Base-by-base conservation (phyloP, 2,797 vertebrate species). In the Hippopotamyrus pictus region DNA sequence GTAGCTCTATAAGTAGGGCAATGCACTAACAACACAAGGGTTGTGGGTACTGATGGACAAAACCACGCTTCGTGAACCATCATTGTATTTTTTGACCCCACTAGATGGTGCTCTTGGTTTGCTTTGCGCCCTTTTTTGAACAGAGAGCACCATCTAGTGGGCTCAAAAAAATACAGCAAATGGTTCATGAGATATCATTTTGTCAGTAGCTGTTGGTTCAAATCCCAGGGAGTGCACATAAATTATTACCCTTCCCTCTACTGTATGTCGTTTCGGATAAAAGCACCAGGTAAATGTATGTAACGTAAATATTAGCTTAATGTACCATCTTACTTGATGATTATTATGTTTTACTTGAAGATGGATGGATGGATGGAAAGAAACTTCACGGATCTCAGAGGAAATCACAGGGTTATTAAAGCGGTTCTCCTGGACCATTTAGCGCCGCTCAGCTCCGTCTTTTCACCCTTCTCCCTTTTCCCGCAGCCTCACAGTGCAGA, bases 401-500 rank as follows among this genome's bases (percentile, higher is more conserved):
- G 65, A 69, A 65, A 69, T 69, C 3, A 12, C 65, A 12, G 25
- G 29, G 65, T 33, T 69, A 5, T 44, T 41, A 44, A 44, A 79
- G 37, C 0, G 5, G 37, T 7, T 44, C 33, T 44, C 44, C 33
- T 41, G 17, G 73, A 0, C 25, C 25, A 29, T 41, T 76, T 37
- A 41, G 14, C 0, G 33, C 29, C 12, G 46, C 22, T 33, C 48
- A 17, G 83, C 46, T 22, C 41, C 3, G 84, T 29, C 57, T 46
- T 53, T 50, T 57, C 51, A 11, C 1, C 53, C 25, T 25, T 12
- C 6, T 44, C n/a, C 41, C 65, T 76, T 84, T 79, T n/a, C 44
- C 86, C 3, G 6, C 95, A 99, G 98, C 97, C 98, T 51, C 97
- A 97, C 90, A 98, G 97, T 17, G 95, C 96, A 0, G 98, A 99